Evolutionary conservation across 2,888 invertebrate genomes (phyloP), one percentile per base, ranked within the genome.

Genomic region (Azorinus chamasolen): DNA sequence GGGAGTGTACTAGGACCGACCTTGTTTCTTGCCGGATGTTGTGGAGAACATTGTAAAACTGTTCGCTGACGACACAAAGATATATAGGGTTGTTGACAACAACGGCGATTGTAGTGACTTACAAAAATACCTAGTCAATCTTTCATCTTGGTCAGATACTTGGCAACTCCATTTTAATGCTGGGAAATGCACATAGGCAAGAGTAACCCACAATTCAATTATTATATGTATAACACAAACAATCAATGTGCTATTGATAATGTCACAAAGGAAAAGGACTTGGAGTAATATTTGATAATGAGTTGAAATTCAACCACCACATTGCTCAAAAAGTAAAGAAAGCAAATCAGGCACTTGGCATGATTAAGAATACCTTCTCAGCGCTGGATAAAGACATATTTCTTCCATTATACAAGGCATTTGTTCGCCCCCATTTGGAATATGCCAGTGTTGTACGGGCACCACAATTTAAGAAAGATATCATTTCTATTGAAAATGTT

Each of bases 41-140:
- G 48, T 39, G 2, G 2, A 20, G 20, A 24, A 12, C 2, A 12
- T 8, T 22, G 24, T 51, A 1, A 51, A 41, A 22, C 16, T 63
- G n/a, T 51, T 51, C 32, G 63, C 63, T 18, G 63, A 63, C 25
- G 63, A 63, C 25, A 51, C 63, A 1, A 53, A 54, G 24, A 41
- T 54, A 16, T 64, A 64, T n/a, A 6, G 12, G 2, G 20, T 16
- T 16, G 25, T 53, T 22, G 43, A 20, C 10, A 25, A n/a, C 2
- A 18, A 8, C 12, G 12, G 6, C 4, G 57, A 57, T 24, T n/a
- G 10, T 14, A 45, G 8, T 25, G 14, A 1, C 4, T 20, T 45
- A 24, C 45, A 12, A 46, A 2, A 25, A 46, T 14, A 43, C n/a
- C 41, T 25, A 45, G 58, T 24, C 41, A 4, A 45, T 14, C 46